Evolutionary conservation across 2,888 invertebrate species (phyloP).

Genomic region (Prosapia bicincta): DNA sequence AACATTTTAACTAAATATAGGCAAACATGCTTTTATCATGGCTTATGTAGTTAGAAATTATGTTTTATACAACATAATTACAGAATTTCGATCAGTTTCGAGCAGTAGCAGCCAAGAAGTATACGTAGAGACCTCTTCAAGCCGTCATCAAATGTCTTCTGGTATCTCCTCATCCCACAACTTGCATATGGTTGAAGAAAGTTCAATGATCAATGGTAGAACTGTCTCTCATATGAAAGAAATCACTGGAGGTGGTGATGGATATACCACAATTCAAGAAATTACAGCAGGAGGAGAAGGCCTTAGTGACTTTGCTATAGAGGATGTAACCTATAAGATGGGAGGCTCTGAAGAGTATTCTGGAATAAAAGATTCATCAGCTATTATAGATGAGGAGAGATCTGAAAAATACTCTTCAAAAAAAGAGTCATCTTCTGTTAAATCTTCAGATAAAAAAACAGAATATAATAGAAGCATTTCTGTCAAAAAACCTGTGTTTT

Average conservation of each 20-base stretch:
- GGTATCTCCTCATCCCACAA: conserved; percentile 22
- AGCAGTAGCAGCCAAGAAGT: conserved; percentile 33
- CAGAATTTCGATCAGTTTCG: conserved; percentile 31
- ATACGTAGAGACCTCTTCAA: conserved; percentile 28
- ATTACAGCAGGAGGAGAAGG: conserved; percentile 11
- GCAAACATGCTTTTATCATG: not conserved
- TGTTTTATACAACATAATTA: not conserved
- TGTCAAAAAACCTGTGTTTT: conserved; percentile 33
- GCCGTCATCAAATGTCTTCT: conserved; percentile 15
- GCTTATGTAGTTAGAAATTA: not conserved
- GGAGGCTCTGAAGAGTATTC: conserved; percentile 7
- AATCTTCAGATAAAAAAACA: not conserved
- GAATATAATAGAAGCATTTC: not conserved
- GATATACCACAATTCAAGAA: conserved; percentile 21
- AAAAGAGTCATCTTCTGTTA: not conserved
- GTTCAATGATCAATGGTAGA: conserved; percentile 25
- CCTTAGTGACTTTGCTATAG: not conserved
- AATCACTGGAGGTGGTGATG: conserved; percentile 21
- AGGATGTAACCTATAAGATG: conserved; percentile 5
- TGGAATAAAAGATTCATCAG: not conserved
- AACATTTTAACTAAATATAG: not conserved
- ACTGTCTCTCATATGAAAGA: conserved; percentile 23
- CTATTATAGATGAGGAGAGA: not conserved
- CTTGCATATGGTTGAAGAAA: conserved; percentile 27
- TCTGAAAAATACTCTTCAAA: not conserved